Evolutionary conservation across 2,797 vertebrate species (phyloP), one percentile per base, ranked within the genome.

Genomic region (Galaxias olidus): DNA sequence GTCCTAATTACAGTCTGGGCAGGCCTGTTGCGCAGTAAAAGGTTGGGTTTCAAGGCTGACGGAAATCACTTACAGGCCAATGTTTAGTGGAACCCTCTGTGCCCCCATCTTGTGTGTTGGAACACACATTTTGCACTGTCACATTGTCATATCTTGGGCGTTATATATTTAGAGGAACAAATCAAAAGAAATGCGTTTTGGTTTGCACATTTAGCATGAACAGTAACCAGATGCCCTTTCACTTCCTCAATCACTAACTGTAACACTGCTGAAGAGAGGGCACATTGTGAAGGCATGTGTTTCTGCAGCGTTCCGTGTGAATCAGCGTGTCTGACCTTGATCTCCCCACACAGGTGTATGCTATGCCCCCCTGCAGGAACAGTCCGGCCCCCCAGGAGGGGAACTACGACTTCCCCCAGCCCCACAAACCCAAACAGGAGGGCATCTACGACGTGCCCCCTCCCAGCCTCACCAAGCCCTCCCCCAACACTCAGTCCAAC

Each of bases 381-480:
- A 85, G 81, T 73, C 48, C 82, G 0, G 69, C 74, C 56, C 82
- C 77, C 60, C 88, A 93, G 74, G 96, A 95, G 78, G 92, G 94
- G 9, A 86, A 91, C 48, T 95, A 96, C 40, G 95, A 96, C 68
- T 95, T 96, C 78, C 94, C 94, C 0, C 89, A 94, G 82, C 89
- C 95, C 0, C 72, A 90, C 62, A 94, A 92, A 64, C 84, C 84
- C 49, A 91, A 90, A 62, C 87, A 88, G 1, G 96, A 98, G 80
- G 94, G 93, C 0, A 86, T 96, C 17, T 99, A 99, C 17, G 96
- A 98, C 61, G 86, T 96, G 15, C 97, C 95, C 10, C 96, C 96
- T 0, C 66, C 94, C 0, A 69, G 76, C 55, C 59, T 88, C 58
- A 61, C 86, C 85, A 96, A 94, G 84, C 61, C 85, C n/a, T 12